Percentiles rank a stretch among this genome's conserved stretches.
These are phyloP conservation scores for Theonella swinhoei DNA, from an alignment of 37 sponge, comb jelly and placozoan genomes.

Conservation along the genomic window DNA sequence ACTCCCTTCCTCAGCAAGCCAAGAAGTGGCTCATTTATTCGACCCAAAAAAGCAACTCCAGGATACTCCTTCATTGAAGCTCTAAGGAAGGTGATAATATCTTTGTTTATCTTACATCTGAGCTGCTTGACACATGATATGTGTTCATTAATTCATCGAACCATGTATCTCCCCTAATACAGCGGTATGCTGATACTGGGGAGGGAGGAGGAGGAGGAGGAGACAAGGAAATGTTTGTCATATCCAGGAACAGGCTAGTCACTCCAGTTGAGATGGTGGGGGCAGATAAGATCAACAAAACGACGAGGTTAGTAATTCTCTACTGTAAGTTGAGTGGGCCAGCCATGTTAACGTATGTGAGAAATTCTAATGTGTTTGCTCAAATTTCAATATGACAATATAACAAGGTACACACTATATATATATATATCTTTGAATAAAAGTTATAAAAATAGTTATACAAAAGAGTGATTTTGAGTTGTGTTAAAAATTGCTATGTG, in stretches of 20 bases:
- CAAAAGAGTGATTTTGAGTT: too few relatives aligned
- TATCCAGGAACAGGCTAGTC: conserved; percentile 1
- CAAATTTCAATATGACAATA: too few relatives aligned
- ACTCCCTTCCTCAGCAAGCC: conserved; percentile 1
- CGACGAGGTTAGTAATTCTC: conserved; percentile 55
- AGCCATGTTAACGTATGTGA: background rate
- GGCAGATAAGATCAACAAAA: conserved; percentile 46
- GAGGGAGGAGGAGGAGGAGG: conserved; percentile 9
- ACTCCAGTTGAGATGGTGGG: conserved; percentile 80
- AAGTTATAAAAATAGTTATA: too few relatives aligned
- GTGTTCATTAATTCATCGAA: background rate
- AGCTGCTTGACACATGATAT: too few relatives aligned
- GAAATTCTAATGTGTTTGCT: too few relatives aligned
- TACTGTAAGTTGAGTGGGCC: background rate
- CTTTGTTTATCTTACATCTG: too few relatives aligned
- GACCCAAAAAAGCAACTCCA: conserved; percentile 66
- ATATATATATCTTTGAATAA: too few relatives aligned
- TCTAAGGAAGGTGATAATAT: conserved; percentile 40
- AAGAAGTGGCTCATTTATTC: conserved; percentile 83
- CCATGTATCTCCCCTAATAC: background rate
- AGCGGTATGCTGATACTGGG: conserved; percentile 12
- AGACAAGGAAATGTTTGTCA: conserved; percentile 32
- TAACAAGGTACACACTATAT: too few relatives aligned
- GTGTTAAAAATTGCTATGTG: too few relatives aligned
- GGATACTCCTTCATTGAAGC: conserved; percentile 73